Evolutionary conservation across 2,888 invertebrate species (phyloP).

Genomic region (Arrhopalites spinosus): DNA sequence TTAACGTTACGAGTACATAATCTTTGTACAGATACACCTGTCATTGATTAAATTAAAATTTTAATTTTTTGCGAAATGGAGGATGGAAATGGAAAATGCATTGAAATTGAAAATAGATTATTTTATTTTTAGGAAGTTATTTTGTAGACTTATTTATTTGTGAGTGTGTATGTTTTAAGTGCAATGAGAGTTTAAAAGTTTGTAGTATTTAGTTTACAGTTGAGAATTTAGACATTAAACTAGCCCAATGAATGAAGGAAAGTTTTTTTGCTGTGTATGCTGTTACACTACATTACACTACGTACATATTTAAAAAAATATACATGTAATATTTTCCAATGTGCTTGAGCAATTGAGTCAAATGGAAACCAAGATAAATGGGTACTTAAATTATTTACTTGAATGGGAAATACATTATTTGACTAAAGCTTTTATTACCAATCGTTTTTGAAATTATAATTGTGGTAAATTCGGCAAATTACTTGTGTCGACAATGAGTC

Average conservation of each 20-base stretch:
- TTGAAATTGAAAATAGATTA: too few relatives aligned
- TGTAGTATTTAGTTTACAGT: too few relatives aligned
- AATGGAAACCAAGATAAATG: conserved; percentile 8
- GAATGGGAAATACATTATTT: conserved; percentile 14
- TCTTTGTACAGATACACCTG: too few relatives aligned
- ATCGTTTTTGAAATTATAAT: conserved; percentile 2
- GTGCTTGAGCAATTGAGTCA: background rate
- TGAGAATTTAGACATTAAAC: background rate
- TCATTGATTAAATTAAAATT: too few relatives aligned
- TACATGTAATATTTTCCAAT: background rate
- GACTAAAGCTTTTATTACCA: conserved; percentile 11
- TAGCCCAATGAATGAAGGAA: too few relatives aligned
- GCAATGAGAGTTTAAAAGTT: background rate
- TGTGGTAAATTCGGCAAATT: conserved; percentile 12
- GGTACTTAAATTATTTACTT: conserved; percentile 13
- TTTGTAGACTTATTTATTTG: background rate
- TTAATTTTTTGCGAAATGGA: too few relatives aligned
- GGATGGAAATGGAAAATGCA: too few relatives aligned
- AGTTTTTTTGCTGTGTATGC: too few relatives aligned
- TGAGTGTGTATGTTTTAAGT: background rate
- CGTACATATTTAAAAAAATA: background rate
- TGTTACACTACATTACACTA: too few relatives aligned
- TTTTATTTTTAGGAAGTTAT: too few relatives aligned
- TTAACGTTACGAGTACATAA: too few relatives aligned
- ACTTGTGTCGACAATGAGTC: background rate